Base-by-base conservation (phyloP, 2,888 invertebrate species). In the Aspidiotus destructor region DNA sequence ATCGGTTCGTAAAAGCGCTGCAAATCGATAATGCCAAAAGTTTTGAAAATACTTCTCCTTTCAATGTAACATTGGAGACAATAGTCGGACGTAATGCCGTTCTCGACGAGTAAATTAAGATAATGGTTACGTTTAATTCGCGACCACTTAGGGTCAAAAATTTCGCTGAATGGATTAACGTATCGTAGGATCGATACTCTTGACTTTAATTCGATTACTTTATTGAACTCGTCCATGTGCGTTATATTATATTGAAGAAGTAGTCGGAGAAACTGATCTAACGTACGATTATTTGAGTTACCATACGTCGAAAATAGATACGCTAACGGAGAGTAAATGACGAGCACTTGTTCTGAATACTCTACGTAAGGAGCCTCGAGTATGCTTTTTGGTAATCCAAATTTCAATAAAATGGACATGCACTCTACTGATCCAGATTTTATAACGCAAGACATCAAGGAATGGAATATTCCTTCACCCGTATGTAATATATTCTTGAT, bases 131-230 rank as follows among this genome's bases (percentile, higher is more conserved):
- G 57, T 13, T 67, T 40, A 11, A 8, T n/a, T 8, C 42, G 40
- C 17, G 65, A 13, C 65, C 65, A 65, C 9, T 44, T 17, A 11
- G 65, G 15, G 44, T 41, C 48, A n/a, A 60, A 67, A 48, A 67
- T 40, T 6, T 60, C 15, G 9, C 48, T 17, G 40, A 28, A 67
- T 17, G 65, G 65, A 44, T 67, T 67, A 0, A 40, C 16, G 16
- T 41, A 65, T 16, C 15, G 28, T 11, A 58, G 52, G 1, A 10
- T 10, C 2, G 42, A 28, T 8, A 10, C 10, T 16, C 58, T 58
- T 60, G 44, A 67, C 28, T 60, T 48, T n/a, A 67, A 28, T 28
- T 58, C 28, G n/a, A 60, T 15, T 11, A 17, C 42, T 10, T 42
- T 8, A 15, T 2, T 8, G 9, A 48, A 67, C 13, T 28, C 52